phyloP scores from a whole-genome alignment of 2,797 vertebrate species.

The Gymnopithys bicolor region DNA sequence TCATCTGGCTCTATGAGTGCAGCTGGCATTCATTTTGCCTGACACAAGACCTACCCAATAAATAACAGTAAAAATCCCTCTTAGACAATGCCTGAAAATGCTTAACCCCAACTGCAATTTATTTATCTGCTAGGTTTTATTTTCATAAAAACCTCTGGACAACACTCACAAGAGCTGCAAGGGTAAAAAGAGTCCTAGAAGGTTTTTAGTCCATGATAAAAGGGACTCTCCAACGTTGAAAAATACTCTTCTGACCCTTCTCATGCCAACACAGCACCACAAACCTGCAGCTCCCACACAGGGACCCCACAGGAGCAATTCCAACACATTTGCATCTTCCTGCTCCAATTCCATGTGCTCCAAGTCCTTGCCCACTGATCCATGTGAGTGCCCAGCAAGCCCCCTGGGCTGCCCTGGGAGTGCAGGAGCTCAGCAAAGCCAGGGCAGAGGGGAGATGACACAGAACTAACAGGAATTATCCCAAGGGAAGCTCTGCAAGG shows the following conservation, averaged over 20 bases:
- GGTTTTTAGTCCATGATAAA: background rate
- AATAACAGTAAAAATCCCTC: background rate
- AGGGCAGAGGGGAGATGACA: background rate
- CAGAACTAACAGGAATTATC: background rate
- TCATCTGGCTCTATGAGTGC: conserved; percentile 36
- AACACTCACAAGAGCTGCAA: background rate
- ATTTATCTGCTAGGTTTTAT: background rate
- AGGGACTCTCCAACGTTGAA: fast-evolving
- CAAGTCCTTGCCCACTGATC: background rate
- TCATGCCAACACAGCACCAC: background rate
- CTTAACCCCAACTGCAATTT: background rate
- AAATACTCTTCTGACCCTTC: background rate
- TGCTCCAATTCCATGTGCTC: background rate
- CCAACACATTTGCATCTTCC: fast-evolving
- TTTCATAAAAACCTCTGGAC: background rate
- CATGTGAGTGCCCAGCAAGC: fast-evolving
- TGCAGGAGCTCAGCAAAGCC: too few species aligned
- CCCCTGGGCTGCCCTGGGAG: background rate
- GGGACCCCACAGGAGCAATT: fast-evolving
- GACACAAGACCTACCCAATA: background rate
- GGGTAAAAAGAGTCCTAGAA: background rate
- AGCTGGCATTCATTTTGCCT: conserved; percentile 19
- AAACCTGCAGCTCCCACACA: background rate
- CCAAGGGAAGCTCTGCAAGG: background rate
- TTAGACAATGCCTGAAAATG: background rate